phyloP scores from a whole-genome alignment of 2,113 vertebrate genomes.

The Limanda limanda region DNA sequence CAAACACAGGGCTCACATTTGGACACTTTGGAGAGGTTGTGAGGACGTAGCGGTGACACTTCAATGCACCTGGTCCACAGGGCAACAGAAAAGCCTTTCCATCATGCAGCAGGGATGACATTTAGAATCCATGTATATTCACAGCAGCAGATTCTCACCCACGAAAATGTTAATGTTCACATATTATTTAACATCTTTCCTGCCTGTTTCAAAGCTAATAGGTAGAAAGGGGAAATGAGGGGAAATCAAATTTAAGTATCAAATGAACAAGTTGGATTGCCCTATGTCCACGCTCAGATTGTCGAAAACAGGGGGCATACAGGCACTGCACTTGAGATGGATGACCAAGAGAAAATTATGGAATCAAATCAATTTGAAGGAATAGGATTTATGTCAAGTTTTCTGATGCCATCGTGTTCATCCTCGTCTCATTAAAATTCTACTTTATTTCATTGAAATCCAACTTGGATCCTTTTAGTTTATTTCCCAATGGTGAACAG shows the following conservation, averaged over 20 bases:
- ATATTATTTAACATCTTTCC: conserved; percentile 38
- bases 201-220: conserved; percentile 15
- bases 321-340: not conserved
- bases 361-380: not conserved
- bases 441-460: too few species aligned
- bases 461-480: too few species aligned
- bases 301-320: too few species aligned
- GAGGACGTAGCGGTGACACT: conserved; percentile 34
- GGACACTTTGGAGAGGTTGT: not conserved
- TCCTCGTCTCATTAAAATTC: not conserved
- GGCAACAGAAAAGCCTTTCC: conserved; percentile 35
- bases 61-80: conserved; percentile 41
- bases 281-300: not conserved
- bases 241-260: not conserved
- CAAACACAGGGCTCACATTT: conserved; percentile 35
- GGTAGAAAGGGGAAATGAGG: not conserved
- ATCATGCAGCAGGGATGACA: conserved; percentile 37
- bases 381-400: not conserved
- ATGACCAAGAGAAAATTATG: too few species aligned
- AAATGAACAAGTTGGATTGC: not conserved
- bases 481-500: too few species aligned
- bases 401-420: too few species aligned
- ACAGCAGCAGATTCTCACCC: conserved; percentile 40
- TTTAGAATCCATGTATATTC: conserved; percentile 37
- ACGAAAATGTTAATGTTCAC: conserved; percentile 56